phyloP scores from a whole-genome alignment of 2,113 vertebrate genomes.

The Megalops atlanticus region DNA sequence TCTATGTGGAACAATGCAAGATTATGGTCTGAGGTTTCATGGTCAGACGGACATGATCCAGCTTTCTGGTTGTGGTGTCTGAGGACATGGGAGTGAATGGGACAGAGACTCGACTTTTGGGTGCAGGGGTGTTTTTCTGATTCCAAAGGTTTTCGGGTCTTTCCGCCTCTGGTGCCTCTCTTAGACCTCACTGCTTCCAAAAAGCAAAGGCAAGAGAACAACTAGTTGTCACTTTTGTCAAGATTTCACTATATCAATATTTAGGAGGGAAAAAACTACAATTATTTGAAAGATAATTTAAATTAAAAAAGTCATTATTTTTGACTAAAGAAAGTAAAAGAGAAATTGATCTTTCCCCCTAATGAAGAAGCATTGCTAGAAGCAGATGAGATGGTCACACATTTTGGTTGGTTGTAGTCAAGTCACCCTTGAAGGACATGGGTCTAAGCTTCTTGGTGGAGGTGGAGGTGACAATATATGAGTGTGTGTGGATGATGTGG shows the following conservation, averaged over 20 bases:
- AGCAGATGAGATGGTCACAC: neutral
- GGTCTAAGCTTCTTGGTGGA: neutral
- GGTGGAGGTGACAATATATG: neutral
- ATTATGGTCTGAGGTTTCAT: slow-evolving; percentile 13
- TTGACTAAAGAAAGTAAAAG: no score
- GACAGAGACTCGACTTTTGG: slow-evolving; percentile 11
- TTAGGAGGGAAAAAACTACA: no score
- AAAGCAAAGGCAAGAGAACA: neutral
- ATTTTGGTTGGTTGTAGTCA: neutral
- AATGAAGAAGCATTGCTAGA: neutral
- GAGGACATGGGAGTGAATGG: neutral
- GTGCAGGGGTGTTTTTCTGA: slow-evolving; percentile 36
- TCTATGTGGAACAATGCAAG: neutral
- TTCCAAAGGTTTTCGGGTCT: slow-evolving; percentile 69
- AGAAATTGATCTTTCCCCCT: no score
- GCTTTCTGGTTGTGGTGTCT: slow-evolving; percentile 25
- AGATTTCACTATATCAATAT: neutral
- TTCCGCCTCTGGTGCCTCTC: slow-evolving; percentile 30
- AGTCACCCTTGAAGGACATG: neutral
- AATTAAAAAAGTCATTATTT: no score
- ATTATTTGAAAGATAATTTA: no score
- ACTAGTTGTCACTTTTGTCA: neutral
- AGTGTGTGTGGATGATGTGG: no score
- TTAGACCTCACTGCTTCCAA: neutral
- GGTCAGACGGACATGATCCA: neutral